Percentiles rank a stretch among this genome's conserved stretches.
Conservation (phyloP, 2,888 invertebrate genomes). For the Coecobrya sp. region DNA sequence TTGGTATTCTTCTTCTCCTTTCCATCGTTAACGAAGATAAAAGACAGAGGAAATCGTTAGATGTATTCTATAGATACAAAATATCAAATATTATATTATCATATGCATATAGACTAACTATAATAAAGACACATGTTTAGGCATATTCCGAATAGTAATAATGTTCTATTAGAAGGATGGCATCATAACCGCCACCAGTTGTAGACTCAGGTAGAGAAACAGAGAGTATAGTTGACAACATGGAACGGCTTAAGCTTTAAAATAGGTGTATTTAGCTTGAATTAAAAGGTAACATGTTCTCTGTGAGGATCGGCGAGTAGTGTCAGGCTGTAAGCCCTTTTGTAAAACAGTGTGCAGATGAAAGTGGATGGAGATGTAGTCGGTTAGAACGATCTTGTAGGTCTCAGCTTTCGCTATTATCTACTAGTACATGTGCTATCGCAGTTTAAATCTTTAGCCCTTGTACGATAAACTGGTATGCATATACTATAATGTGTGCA, state of each 20-base stretch:
- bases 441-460: too few relatives aligned
- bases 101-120: not conserved
- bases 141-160: too few relatives aligned
- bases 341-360: conserved; percentile 10
- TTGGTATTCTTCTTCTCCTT: not conserved
- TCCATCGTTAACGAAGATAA: conserved; percentile 43
- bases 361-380: not conserved
- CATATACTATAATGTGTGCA: too few relatives aligned
- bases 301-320: not conserved
- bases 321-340: not conserved
- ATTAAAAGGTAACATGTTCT: conserved; percentile 10
- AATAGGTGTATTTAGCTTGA: conserved; percentile 22
- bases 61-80: not conserved
- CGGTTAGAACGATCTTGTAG: not conserved
- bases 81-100: not conserved
- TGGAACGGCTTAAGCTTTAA: conserved; percentile 16
- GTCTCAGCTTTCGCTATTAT: not conserved
- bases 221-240: not conserved
- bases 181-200: not conserved
- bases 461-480: too few relatives aligned
- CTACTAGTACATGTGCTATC: not conserved
- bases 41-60: not conserved
- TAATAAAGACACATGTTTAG: not conserved
- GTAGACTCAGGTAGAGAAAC: not conserved
- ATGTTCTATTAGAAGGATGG: not conserved